Percentiles rank a stretch among this genome's conserved stretches.
phyloP scores from a whole-genome alignment of 1,140 invertebrate species.

The Drosophila sp. region DNA sequence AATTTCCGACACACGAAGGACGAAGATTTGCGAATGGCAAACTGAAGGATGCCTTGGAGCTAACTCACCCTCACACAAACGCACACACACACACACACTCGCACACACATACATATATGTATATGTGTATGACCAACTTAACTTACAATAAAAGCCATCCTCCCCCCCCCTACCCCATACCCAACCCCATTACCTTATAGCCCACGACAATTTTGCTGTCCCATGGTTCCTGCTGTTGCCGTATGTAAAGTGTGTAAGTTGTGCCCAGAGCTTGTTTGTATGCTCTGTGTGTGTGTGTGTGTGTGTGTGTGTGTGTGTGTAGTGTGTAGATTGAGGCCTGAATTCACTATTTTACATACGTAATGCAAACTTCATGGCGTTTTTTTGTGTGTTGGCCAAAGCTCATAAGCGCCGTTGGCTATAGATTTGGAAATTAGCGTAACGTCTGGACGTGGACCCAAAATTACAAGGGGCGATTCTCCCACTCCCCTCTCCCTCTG shows the following conservation, averaged over 20 bases:
- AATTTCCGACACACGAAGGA: constrained; percentile 64
- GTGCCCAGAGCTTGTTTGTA: constrained; percentile 2
- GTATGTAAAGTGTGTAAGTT: constrained; percentile 14
- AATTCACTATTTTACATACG: constrained; percentile 76
- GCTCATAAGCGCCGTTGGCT: constrained; percentile 74
- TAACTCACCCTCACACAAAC: constrained; percentile 30
- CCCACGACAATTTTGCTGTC: background rate
- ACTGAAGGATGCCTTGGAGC: constrained; percentile 41
- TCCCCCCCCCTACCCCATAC: constrained; percentile 25
- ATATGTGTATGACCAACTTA: constrained; percentile 48
- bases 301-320: background rate
- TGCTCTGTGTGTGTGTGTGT: constrained; percentile 8
- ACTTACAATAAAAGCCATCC: constrained; percentile 76
- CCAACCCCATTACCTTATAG: background rate
- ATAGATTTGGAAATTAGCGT: constrained; percentile 72
- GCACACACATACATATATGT: constrained; percentile 8
- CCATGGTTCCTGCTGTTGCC: background rate
- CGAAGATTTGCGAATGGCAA: constrained; percentile 76
- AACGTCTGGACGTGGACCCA: constrained; percentile 27
- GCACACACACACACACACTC: constrained; percentile 16
- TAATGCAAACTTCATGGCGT: constrained; percentile 74
- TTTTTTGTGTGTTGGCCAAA: constrained; percentile 45
- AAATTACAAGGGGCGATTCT: background rate
- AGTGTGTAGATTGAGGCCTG: constrained; percentile 24
- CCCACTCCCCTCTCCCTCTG: background rate